Evolutionary conservation across 2,113 vertebrate species (phyloP).

Genomic region (Puntigrus tetrazona): DNA sequence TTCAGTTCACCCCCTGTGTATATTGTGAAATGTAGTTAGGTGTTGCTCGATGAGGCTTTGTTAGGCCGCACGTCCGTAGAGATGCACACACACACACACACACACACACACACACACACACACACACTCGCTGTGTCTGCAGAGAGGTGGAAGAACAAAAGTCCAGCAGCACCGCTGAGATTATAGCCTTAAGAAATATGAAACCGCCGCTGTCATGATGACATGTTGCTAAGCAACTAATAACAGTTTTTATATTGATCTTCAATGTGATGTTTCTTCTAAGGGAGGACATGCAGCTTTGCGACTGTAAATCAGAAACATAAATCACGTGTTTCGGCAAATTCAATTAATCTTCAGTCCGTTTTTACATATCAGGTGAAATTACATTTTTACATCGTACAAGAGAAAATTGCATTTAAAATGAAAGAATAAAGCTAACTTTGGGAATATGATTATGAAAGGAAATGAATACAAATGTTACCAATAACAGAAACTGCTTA

Average conservation of each 20-base stretch:
- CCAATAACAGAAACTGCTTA: slow-evolving; percentile 18
- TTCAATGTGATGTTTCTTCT: slow-evolving; percentile 49
- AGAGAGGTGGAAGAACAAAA: slow-evolving; percentile 30
- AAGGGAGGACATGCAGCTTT: slow-evolving; percentile 47
- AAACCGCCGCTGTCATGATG: slow-evolving; percentile 45
- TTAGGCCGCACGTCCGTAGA: background rate
- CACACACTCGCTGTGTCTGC: slow-evolving; percentile 36
- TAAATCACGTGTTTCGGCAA: background rate
- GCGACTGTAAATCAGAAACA: slow-evolving; percentile 23
- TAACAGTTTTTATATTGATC: slow-evolving; percentile 52
- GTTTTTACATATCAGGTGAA: slow-evolving; percentile 14
- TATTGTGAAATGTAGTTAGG: slow-evolving; percentile 35
- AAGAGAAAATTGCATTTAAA: background rate
- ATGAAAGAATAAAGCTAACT: slow-evolving; percentile 22
- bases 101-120: background rate
- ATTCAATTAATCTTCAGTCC: background rate
- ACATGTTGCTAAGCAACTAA: slow-evolving; percentile 59
- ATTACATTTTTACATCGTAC: background rate
- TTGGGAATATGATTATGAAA: slow-evolving; percentile 41
- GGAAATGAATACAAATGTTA: slow-evolving; percentile 51
- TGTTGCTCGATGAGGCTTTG: slow-evolving; percentile 7
- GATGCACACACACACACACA: background rate
- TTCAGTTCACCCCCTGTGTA: slow-evolving; percentile 17
- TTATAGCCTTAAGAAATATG: slow-evolving; percentile 48
- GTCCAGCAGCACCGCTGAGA: slow-evolving; percentile 10